Percentiles rank a stretch among this genome's conserved stretches.
These are phyloP conservation scores for Melanotaenia parkinsoni DNA, from an alignment of 2,797 vertebrate species.

Conservation along the genomic window DNA sequence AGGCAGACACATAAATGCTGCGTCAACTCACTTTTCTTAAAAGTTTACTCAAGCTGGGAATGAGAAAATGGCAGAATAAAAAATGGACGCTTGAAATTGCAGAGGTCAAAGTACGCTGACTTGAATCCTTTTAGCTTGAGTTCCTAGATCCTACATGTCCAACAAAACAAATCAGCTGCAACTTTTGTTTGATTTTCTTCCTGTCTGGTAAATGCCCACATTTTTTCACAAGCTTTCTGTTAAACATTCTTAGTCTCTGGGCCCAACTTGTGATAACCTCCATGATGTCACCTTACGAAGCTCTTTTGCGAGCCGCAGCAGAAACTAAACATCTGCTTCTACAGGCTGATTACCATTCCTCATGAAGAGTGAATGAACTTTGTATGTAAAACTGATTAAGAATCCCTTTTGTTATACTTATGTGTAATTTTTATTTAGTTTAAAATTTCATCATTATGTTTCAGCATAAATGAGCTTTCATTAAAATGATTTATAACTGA, in stretches of 20 bases:
- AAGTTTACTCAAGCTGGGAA: neutral
- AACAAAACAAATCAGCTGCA: neutral
- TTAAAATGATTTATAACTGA: neutral
- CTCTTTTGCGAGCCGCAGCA: conserved; percentile 20
- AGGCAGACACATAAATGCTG: neutral
- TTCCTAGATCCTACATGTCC: neutral
- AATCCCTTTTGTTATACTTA: conserved; percentile 20
- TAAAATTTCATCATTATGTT: conserved; percentile 9
- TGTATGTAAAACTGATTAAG: conserved; percentile 33
- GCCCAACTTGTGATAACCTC: conserved; percentile 20
- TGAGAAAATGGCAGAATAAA: neutral
- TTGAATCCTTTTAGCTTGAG: neutral
- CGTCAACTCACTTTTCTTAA: neutral
- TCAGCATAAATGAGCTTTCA: conserved; percentile 4
- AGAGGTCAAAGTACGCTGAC: neutral
- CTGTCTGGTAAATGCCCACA: neutral
- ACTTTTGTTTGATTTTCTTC: conserved; percentile 2
- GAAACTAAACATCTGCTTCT: conserved; percentile 44
- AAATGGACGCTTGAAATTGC: neutral
- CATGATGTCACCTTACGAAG: conserved; percentile 25
- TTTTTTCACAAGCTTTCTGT: conserved; percentile 17
- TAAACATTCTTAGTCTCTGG: conserved; percentile 8
- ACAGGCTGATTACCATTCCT: conserved; percentile 18
- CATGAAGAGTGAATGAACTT: conserved; percentile 29
- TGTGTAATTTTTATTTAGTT: conserved; percentile 19